Base-by-base conservation (phyloP, 2,797 vertebrate genomes). In the Remorina albescens region DNA sequence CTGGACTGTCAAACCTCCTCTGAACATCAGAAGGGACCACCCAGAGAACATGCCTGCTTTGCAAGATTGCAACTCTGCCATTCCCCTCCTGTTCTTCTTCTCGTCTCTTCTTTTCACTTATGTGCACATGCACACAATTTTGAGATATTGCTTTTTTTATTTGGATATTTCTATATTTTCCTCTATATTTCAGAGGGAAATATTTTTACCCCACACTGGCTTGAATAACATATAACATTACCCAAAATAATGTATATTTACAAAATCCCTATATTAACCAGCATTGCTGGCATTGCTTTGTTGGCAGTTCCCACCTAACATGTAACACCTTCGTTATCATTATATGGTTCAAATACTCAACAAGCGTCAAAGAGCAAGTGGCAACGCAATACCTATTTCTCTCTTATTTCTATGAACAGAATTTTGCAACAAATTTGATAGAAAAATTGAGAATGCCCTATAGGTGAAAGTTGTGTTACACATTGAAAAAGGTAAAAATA, bases 41-140 rank as follows among this genome's bases (percentile, higher is more conserved):
- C 41, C 61, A 71, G 53, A 76, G 51, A 55, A 80, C 63, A 53
- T 67, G 78, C 67, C 74, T 84, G 81, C 80, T 81, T 76, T 76
- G 59, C 61, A 66, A 73, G 55, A 71, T 18, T 78, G 73, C 67
- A 71, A 32, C 62, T 67, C 68, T 21, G 4, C 47, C 60, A 59
- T 73, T 66, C 2, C 60, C 36, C 67, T 51, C 18, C 47, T 64
- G 46, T 72, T 62, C 72, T 62, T 39, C 76, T 68, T 68, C 36
- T 76, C 26, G 42, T 60, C 50, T 66, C 56, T 49, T 5, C 16
- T 37, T 60, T 65, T 19, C 28, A 41, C 51, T 47, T 32, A 1
- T 55, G 18, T 61, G 3, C 6, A 51, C 9, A 50, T n/a, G 3
- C 25, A 47, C 46, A 19, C 6, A 30, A n/a, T 30, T 50, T 19